Evolutionary conservation across 2,888 invertebrate species (phyloP), one percentile per base, ranked within the genome.

Genomic region (Mayetiola destructor): DNA sequence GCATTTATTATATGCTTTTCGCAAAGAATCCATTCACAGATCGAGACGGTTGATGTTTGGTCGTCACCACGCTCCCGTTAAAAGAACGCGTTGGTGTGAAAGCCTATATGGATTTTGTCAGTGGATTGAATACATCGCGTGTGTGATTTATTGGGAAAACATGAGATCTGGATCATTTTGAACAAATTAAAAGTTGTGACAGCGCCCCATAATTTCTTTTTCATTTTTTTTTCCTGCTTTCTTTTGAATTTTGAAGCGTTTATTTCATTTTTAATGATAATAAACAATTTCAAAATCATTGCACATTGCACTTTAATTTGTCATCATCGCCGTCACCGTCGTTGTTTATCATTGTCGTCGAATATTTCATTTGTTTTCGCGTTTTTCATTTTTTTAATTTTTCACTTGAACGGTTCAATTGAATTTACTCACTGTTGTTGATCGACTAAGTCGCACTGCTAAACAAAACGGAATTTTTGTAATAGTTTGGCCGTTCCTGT

Each of bases 381-480:
- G 32, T 55, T 55, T 27, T 37, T 36, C 18, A 39, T 56, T 18
- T 6, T 18, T 27, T 37, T 29, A 32, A 16, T n/a, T 4, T 54
- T 12, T 23, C 32, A 30, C 12, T 55, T 36, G 10, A 18, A n/a
- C 29, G 29, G 27, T 32, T n/a, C n/a, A 27, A 27, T 48, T 27
- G 1, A 4, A n/a, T 23, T 23, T 27, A 48, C 27, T 48, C 48
- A 48, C 48, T 48, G 48, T 48, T 39, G 39, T 16, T 16, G 27
- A n/a, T 48, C 21, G 29, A 76, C 77, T 80, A 80, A 75, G 89
- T 89, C 68, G 89, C 89, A 70, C 88, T 88, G 65, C 88, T 88
- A 72, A 89, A 90, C 62, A 90, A 78, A 63, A 90, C 88, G 35
- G 90, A 89, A 74, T 88, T 90, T 75, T 90, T 90, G 77, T 89